phyloP scores from a whole-genome alignment of 2,113 vertebrate genomes.

The Salvelinus sp. region DNA sequence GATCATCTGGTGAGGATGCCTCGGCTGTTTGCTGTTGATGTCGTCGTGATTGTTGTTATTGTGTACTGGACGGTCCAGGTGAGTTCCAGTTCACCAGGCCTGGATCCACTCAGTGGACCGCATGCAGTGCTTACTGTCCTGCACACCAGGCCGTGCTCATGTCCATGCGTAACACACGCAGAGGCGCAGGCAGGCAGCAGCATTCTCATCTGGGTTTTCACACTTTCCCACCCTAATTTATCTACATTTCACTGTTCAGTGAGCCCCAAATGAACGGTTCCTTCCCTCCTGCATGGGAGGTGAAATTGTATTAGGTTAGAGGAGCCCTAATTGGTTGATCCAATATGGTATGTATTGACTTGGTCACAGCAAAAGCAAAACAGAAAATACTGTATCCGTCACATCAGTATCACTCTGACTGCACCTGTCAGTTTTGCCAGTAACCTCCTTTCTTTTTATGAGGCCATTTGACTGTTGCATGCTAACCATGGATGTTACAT shows the following conservation, averaged over 20 bases:
- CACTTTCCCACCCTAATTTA: constrained; percentile 43
- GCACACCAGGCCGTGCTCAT: constrained; percentile 8
- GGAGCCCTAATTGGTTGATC: too few species aligned
- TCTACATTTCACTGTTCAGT: constrained; percentile 43
- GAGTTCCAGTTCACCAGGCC: constrained; percentile 45
- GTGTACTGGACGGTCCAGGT: constrained; percentile 22
- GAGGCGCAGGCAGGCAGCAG: constrained; percentile 2
- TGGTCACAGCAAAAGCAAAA: too few species aligned
- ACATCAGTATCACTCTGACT: too few species aligned
- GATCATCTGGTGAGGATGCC: neutral
- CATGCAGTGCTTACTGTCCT: constrained; percentile 9
- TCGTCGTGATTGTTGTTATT: neutral
- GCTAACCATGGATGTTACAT: neutral
- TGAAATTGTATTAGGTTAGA: too few species aligned
- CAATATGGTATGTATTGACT: too few species aligned
- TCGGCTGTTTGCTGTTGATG: constrained; percentile 11
- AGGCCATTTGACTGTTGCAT: too few species aligned
- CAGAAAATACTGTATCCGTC: too few species aligned
- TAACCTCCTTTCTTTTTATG: too few species aligned
- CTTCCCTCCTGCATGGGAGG: neutral
- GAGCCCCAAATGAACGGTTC: constrained; percentile 12
- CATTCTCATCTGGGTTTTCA: constrained; percentile 41
- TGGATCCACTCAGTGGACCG: constrained; percentile 23
- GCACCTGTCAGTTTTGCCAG: too few species aligned
- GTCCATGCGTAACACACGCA: constrained; percentile 18